Evolutionary conservation across 2,797 vertebrate genomes (phyloP).

Genomic region (Potorous gilbertii): DNA sequence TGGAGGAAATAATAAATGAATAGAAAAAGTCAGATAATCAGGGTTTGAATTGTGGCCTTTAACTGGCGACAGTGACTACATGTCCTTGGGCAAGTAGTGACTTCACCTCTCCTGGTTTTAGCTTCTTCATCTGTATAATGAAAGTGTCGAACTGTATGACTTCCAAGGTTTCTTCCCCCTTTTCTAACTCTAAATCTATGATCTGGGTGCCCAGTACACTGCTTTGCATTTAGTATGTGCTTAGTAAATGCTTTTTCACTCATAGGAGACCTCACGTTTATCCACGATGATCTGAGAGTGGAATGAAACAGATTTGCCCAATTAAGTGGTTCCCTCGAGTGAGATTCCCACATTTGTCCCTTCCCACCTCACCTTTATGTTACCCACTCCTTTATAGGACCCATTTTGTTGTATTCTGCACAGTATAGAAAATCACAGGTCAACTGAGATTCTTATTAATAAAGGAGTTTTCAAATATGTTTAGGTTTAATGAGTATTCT

Average conservation of each 20-base stretch:
- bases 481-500: neutral
- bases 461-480: neutral
- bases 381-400: neutral
- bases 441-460: neutral
- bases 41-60: neutral
- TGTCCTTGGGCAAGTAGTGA: neutral
- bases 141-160: neutral
- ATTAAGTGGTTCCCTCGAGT: neutral
- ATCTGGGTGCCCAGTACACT: neutral
- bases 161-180: neutral
- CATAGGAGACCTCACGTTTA: too few relatives aligned
- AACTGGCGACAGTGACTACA: neutral
- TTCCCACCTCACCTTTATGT: neutral
- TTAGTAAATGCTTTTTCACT: too few relatives aligned
- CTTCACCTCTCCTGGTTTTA: neutral
- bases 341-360: neutral
- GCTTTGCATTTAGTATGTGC: neutral
- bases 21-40: neutral
- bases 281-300: neutral
- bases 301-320: neutral
- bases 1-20: neutral
- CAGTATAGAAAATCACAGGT: neutral
- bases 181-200: neutral
- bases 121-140: neutral
- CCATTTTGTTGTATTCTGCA: neutral